A percentile compares a stretch with the other conserved stretches of the same genome.
These are phyloP conservation scores for Ricordea florida DNA, from an alignment of 92 coral and sea anemone species.

Conservation along the genomic window DNA sequence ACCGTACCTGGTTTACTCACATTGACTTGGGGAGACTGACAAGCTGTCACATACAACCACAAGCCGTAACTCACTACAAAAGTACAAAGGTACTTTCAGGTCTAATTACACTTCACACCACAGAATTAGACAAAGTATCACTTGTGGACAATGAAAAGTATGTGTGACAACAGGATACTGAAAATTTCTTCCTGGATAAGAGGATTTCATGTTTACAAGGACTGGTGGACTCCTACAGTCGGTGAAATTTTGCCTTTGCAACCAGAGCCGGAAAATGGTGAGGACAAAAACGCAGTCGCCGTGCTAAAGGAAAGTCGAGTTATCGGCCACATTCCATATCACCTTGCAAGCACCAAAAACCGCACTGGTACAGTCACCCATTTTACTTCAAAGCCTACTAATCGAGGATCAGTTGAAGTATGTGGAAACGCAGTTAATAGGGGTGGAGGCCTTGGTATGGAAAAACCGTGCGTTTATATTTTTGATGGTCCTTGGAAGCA, in stretches of 20 bases:
- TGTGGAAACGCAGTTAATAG: slow-evolving; percentile 46
- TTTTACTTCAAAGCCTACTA: slow-evolving; percentile 44
- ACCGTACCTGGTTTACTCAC: too few relatives aligned
- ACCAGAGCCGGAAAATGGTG: slow-evolving; percentile 49
- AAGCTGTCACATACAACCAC: too few relatives aligned
- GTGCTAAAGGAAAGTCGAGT: slow-evolving; percentile 37
- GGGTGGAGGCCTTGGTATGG: slow-evolving; percentile 57
- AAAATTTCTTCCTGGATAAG: slow-evolving; percentile 44
- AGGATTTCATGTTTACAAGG: slow-evolving; percentile 49
- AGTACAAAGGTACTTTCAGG: too few relatives aligned
- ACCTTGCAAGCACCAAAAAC: slow-evolving; percentile 50
- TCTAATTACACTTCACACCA: slow-evolving; percentile 36
- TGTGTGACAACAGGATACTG: slow-evolving; percentile 22
- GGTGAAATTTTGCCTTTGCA: slow-evolving; percentile 42
- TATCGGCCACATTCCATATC: slow-evolving; percentile 49
- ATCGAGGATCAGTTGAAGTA: slow-evolving; percentile 50
- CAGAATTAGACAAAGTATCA: neutral
- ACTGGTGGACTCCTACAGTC: slow-evolving; percentile 45
- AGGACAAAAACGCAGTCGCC: slow-evolving; percentile 58
- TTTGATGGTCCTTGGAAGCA: slow-evolving; percentile 39
- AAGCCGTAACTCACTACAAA: too few relatives aligned
- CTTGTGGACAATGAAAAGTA: slow-evolving; percentile 23
- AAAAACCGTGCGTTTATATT: slow-evolving; percentile 36
- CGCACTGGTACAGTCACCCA: slow-evolving; percentile 30
- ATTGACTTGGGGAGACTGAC: too few relatives aligned